Base-by-base conservation (phyloP, 2,797 vertebrate genomes). In the Odontamblyopus rebecca region DNA sequence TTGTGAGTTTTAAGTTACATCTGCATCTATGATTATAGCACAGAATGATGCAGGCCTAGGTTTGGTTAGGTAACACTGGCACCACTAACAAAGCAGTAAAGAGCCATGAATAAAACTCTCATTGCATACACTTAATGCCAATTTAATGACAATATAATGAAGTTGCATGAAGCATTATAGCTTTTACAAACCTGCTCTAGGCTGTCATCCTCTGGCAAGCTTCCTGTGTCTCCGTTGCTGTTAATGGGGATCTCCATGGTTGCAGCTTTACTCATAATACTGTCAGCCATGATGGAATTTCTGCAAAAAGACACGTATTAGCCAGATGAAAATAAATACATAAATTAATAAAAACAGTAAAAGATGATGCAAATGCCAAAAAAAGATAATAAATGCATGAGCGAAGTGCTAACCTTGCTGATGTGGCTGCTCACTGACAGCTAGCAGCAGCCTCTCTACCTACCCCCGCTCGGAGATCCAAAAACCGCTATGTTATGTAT, bases 201-300 rank as follows among this genome's bases (percentile, higher is more conserved):
- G 72, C 96, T 93, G 62, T 98, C 97, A 0, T 99, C 97, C 82
- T 98, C 97, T 0, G 94, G 86, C 71, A 97, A 90, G 66, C 93
- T 94, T 75, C 96, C 93, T 0, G 95, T 92, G 80, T 97, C 97
- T 67, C 97, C 97, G 0, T 98, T 98, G 90, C 96, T 96, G 69
- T 96, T 96, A 87, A 99, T 98, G 75, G 97, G 96, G 80, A 99
- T 98, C 91, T 99, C 97, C 97, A 98, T 98, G 67, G 97, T 99
- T 71, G 97, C 97, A 5, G 97, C 97, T 82, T 99, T 98, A 87
- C 97, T 95, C 95, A 99, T 93, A 77, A 97, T 94, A 85, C 95
- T 95, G 84, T 98, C 97, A 50, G 96, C 94, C 97, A 99, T 98
- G 30, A 76, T 93, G 87, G 68, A 88, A 84, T 86, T 30, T 86